Conservation (phyloP, 2,797 vertebrate genomes). For the Spinus pinus region DNA sequence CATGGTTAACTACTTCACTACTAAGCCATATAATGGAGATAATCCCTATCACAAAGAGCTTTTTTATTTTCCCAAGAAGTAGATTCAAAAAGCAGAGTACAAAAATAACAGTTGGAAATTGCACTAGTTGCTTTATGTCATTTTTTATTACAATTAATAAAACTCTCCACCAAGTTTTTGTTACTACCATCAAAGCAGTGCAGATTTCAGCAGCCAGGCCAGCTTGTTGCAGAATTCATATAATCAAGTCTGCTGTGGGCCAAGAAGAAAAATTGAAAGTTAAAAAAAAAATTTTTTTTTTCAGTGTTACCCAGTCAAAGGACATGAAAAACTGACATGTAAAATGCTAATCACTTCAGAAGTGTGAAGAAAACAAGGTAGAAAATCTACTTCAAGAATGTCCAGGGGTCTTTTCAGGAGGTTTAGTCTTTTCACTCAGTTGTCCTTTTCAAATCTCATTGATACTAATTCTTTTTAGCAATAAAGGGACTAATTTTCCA, state of each 20-base stretch:
- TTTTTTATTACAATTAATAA: not conserved
- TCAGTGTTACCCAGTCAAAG: not conserved
- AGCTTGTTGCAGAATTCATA: not conserved
- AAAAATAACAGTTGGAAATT: not conserved
- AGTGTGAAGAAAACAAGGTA: not conserved
- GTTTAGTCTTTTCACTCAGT: not conserved
- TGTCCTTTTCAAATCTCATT: not conserved
- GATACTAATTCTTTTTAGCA: not conserved
- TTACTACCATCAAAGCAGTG: not conserved
- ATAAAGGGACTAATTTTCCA: not conserved
- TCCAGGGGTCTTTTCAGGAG: not conserved
- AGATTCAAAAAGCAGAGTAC: not conserved
- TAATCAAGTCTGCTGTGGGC: not conserved
- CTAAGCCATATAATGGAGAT: not conserved
- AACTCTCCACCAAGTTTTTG: not conserved
- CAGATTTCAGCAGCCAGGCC: not conserved
- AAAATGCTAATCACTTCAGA: not conserved
- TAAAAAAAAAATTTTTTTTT: not conserved
- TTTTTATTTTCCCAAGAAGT: not conserved
- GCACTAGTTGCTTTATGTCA: not conserved
- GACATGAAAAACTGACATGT: not conserved
- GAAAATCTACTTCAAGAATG: not conserved
- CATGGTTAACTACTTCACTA: conserved; percentile 41
- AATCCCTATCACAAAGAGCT: conserved; percentile 7
- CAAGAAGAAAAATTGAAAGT: not conserved